Base-by-base conservation (phyloP, 1,140 invertebrate genomes). In the Neodiprion lecontei region DNA sequence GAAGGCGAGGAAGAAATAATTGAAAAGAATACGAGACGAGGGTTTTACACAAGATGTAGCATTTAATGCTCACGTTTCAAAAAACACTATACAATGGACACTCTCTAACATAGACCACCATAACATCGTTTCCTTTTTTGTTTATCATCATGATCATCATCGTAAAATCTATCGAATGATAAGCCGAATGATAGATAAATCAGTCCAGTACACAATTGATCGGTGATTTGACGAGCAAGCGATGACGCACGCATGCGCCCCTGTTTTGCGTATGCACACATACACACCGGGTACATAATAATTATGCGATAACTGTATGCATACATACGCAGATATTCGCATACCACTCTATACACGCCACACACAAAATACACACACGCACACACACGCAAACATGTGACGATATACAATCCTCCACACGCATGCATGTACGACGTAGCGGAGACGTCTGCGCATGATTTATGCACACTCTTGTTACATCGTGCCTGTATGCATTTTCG, bases 41-140 rank as follows among this genome's bases (percentile, higher is more conserved):
- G 21, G 14, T 23, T 47, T 69, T 91, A 90, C 90, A 91, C 90
- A 91, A 91, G 89, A 90, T 90, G 89, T 89, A 90, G 90, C 90
- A 91, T 91, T 91, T 91, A 91, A 90, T 91, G 90, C 90, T 90
- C 87, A 90, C 89, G 89, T 90, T 91, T 90, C 89, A 90, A 91
- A 91, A 90, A 91, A 90, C 89, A 90, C 90, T 90, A 90, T 90
- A 90, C 90, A 91, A 89, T 90, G 89, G 89, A 90, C 89, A 87
- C 84, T 87, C 83, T 87, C 86, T 88, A 88, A 88, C 86, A 87
- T 86, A 87, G 85, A 88, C 84, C 86, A 87, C 81, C 84, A 82
- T 84, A 85, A 85, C 83, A 84, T 82, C 78, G 79, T 83, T 79
- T 79, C 77, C 74, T 80, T 76, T 77, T 72, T 76, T 80, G 76